phyloP scores from a whole-genome alignment of 2,888 invertebrate genomes.

The Mycalesis mineus region DNA sequence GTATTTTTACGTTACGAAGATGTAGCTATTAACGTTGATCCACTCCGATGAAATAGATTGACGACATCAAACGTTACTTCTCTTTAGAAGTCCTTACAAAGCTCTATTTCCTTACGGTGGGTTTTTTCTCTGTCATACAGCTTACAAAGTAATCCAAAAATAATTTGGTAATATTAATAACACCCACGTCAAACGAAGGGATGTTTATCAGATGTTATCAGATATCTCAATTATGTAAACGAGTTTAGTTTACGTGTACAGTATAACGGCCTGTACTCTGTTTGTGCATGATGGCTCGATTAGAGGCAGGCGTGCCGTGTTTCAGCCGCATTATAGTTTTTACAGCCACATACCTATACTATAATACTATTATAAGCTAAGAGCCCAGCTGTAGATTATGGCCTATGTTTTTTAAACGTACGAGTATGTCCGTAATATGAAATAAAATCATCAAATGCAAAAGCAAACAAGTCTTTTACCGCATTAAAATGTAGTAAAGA shows the following conservation, averaged over 20 bases:
- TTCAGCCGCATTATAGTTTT: slow-evolving; percentile 14
- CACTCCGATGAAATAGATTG: no score
- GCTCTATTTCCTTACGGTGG: no score
- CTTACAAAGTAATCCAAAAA: not conserved
- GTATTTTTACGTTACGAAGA: no score
- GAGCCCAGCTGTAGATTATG: not conserved
- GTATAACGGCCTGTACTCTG: not conserved
- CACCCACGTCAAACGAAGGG: not conserved
- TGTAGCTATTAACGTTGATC: no score
- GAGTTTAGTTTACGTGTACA: not conserved
- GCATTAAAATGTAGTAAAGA: no score
- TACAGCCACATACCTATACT: not conserved
- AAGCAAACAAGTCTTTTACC: no score
- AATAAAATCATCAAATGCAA: no score
- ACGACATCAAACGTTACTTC: no score
- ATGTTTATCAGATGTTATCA: no score
- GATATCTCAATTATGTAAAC: not conserved
- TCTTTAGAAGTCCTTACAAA: no score
- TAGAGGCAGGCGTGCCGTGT: slow-evolving; percentile 10
- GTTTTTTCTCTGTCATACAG: no score
- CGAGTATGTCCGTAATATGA: no score
- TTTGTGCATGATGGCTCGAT: slow-evolving; percentile 11
- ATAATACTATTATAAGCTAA: not conserved
- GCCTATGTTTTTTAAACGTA: not conserved
- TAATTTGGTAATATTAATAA: not conserved